Evolutionary conservation across 2,888 invertebrate genomes (phyloP).

Genomic region (Blastobasis adustella): DNA sequence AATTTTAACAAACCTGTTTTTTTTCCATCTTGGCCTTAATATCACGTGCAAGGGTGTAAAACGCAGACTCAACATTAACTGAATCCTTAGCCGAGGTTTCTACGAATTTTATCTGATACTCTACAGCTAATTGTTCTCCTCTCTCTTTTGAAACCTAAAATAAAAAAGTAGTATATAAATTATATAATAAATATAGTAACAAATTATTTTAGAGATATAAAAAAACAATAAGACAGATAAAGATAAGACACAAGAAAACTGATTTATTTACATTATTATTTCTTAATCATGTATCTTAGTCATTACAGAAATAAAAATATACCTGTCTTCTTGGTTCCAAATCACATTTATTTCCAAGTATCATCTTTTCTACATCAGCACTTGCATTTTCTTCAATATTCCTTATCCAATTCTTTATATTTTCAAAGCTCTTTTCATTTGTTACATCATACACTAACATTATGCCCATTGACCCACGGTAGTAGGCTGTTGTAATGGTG

Average conservation of each 20-base stretch:
- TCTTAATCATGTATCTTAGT: not conserved
- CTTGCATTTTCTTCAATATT: constrained; percentile 99
- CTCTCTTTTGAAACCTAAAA: constrained; percentile 91
- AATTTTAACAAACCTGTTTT: constrained; percentile 85
- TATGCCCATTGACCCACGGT: constrained; percentile 99
- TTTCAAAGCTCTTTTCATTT: constrained; percentile 99
- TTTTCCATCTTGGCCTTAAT: constrained; percentile 99
- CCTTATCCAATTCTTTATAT: constrained; percentile 99
- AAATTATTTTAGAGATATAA: not conserved
- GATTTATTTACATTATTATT: not conserved
- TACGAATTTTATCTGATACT: constrained; percentile 99
- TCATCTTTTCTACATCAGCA: constrained; percentile 99
- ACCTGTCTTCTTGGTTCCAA: constrained; percentile 95
- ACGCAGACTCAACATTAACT: constrained; percentile 98
- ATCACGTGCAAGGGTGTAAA: constrained; percentile 97
- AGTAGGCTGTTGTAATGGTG: constrained; percentile 99
- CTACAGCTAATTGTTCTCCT: constrained; percentile 97
- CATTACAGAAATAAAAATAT: constrained; percentile 1
- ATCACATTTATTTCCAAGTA: constrained; percentile 99
- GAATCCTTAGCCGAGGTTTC: constrained; percentile 99
- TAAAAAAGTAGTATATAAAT: not conserved
- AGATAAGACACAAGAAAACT: too few relatives aligned
- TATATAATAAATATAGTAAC: not conserved
- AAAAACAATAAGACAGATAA: too few relatives aligned
- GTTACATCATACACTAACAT: constrained; percentile 99